Percentiles rank a stretch among this genome's conserved stretches.
phyloP scores from a whole-genome alignment of 2,113 vertebrate species.

The Centrocercus urophasianus region DNA sequence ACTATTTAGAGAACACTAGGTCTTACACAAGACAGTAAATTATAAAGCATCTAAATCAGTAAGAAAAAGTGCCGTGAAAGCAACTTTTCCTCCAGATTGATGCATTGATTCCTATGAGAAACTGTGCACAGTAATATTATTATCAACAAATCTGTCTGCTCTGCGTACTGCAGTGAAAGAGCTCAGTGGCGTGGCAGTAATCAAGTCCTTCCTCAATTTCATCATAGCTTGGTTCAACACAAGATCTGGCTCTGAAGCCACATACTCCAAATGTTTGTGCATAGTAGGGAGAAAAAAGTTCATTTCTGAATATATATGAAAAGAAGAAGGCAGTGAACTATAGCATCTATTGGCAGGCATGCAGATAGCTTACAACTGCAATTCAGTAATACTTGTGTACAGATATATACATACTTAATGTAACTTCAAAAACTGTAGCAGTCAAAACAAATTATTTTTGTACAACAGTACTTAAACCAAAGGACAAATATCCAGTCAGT shows the following conservation, averaged over 20 bases:
- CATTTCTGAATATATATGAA: rapidly evolving
- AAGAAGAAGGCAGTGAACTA: background rate
- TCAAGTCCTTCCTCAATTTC: background rate
- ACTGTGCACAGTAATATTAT: background rate
- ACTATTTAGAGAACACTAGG: background rate
- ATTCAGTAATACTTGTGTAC: background rate
- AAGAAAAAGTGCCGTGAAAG: background rate
- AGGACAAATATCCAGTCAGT: background rate
- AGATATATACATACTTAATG: background rate
- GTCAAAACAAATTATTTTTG: background rate
- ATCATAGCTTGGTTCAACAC: background rate
- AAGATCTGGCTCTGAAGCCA: background rate
- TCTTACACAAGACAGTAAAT: background rate
- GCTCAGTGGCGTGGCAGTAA: background rate
- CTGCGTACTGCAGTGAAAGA: background rate
- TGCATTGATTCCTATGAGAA: background rate
- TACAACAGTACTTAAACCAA: background rate
- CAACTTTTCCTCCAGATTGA: background rate
- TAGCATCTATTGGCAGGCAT: background rate
- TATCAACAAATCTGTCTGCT: background rate
- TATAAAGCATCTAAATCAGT: background rate
- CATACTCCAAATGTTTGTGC: background rate
- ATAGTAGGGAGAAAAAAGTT: background rate
- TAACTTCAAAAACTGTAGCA: background rate
- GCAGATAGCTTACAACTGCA: background rate